Percentiles rank a stretch among this genome's conserved stretches.
Conservation (phyloP, 1,140 invertebrate genomes). For the Papilio machaon region DNA sequence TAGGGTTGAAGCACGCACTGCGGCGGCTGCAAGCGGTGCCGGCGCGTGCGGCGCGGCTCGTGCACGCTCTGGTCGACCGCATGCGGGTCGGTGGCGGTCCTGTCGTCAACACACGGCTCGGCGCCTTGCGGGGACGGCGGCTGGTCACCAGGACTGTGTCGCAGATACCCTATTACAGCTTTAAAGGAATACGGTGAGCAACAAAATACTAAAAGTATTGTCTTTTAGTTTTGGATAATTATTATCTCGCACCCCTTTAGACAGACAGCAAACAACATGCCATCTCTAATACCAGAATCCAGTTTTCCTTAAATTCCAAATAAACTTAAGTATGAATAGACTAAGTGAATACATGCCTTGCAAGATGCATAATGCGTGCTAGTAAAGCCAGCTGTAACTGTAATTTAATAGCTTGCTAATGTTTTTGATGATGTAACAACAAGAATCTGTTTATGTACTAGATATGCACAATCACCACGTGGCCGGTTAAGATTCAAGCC, state of each 20-base stretch:
- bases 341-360: too few relatives aligned
- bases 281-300: too few relatives aligned
- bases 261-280: too few relatives aligned
- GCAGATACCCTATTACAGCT: constrained; percentile 82
- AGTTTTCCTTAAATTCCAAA: too few relatives aligned
- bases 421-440: neutral
- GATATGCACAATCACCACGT: constrained; percentile 77
- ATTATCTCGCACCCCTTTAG: too few relatives aligned
- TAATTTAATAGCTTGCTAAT: neutral
- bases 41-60: constrained; percentile 71
- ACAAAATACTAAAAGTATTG: too few relatives aligned
- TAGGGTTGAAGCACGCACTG: constrained; percentile 75
- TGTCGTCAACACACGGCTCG: constrained; percentile 73
- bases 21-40: constrained; percentile 74
- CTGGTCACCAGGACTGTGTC: constrained; percentile 80
- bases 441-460: constrained; percentile 43
- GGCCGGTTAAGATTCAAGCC: constrained; percentile 80
- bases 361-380: too few relatives aligned
- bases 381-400: neutral
- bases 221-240: too few relatives aligned
- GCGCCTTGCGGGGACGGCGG: constrained; percentile 80
- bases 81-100: constrained; percentile 80
- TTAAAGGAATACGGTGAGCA: constrained; percentile 82
- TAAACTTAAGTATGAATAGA: too few relatives aligned
- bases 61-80: constrained; percentile 76